Evolutionary conservation across 2,113 vertebrate species (phyloP), one percentile per base, ranked within the genome.

Genomic region (Sus scrofa): DNA sequence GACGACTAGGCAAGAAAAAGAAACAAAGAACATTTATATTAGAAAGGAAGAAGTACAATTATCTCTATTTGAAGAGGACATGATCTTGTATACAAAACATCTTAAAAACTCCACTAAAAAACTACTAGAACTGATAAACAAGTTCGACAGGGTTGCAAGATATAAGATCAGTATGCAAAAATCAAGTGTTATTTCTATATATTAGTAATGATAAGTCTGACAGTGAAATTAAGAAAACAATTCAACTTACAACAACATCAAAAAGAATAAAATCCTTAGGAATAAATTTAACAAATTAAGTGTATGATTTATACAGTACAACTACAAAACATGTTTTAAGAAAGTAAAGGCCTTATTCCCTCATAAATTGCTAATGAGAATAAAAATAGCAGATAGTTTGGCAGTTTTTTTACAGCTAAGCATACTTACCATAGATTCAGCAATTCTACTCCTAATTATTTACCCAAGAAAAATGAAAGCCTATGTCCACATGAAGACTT

Each of bases 181-280:
- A 4, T 37, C 44, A 84, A 84, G 5, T 78, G 22, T 34, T 34
- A 84, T 52, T 73, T 78, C 44, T 91, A 86, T 8, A 91, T 11
- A n/a, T 63, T 54, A 83, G 20, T 52, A 75, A 86, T 74, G n/a
- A 82, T 82, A 30, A 70, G 70, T 89, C 27, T 34, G 39, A 96
- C 89, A 84, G 30, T 32, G 16, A 93, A 91, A 82, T 81, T 89
- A 86, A 85, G 56, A 88, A 95, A 85, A 89, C 63, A 94, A 82
- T 92, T 79, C 20, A 34, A 65, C 20, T 89, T 73, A 86, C 3
- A 94, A 27, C 44, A 94, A 92, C 63, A 82, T 60, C 75, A 83
- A 63, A 91, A 94, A 75, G 15, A 94, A 96, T 63, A 78, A 91
- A 79, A 79, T 56, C 58, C 22, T 81, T 39, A n/a, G 18, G 27